Conservation (phyloP, 2,113 vertebrate species). For the Recurvirostra avosetta region DNA sequence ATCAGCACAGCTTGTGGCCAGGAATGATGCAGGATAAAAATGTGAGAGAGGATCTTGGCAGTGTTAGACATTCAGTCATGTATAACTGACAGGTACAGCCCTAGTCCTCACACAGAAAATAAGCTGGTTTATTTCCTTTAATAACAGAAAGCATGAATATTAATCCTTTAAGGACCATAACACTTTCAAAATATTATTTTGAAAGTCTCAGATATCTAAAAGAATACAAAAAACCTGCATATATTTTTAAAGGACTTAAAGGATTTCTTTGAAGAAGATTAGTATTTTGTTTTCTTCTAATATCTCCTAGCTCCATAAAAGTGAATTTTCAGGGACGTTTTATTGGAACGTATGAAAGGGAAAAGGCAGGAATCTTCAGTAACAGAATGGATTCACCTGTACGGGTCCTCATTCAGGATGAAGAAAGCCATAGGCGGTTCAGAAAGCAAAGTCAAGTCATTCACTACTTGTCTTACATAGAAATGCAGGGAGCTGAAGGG, state of each 20-base stretch:
- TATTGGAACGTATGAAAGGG: not conserved
- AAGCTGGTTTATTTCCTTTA: not conserved
- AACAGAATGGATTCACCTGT: not conserved
- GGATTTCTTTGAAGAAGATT: not conserved
- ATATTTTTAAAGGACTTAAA: not conserved
- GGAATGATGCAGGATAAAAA: not conserved
- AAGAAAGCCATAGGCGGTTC: not conserved
- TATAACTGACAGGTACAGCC: not conserved
- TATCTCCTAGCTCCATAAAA: not conserved
- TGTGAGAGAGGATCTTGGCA: not conserved
- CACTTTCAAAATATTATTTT: not conserved
- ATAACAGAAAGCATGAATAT: not conserved
- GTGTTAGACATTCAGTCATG: not conserved
- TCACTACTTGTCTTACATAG: not conserved
- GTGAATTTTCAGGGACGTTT: not conserved
- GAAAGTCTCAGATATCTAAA: not conserved
- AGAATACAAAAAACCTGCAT: not conserved
- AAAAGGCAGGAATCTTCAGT: not conserved
- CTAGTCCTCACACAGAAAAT: not conserved
- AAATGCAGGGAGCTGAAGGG: not conserved
- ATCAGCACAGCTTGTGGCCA: not conserved
- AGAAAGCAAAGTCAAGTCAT: not conserved
- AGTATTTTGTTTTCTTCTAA: not conserved
- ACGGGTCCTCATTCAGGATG: not conserved
- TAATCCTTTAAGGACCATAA: not conserved